These are phyloP conservation scores for Chymomyza fuscimana DNA, from an alignment of 2,888 invertebrate species.

Conservation along the genomic window DNA sequence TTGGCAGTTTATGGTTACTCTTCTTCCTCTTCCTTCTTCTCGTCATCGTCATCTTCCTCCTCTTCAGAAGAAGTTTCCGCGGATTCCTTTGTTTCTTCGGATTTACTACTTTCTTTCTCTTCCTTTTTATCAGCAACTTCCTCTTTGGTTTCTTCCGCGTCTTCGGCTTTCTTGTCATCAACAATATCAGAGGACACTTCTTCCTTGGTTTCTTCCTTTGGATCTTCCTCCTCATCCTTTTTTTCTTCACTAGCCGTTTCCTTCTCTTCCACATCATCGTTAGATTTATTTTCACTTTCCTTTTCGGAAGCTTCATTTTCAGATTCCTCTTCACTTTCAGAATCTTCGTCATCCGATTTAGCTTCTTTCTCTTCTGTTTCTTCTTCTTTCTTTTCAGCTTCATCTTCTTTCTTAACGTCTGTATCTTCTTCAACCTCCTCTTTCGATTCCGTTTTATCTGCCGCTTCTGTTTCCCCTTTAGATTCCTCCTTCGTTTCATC, in stretches of 20 bases:
- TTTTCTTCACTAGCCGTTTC: slow-evolving; percentile 34
- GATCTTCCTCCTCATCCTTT: slow-evolving; percentile 24
- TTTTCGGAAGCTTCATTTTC: slow-evolving; percentile 2
- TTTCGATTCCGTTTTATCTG: slow-evolving; percentile 10
- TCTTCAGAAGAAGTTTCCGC: slow-evolving; percentile 12
- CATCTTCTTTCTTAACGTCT: slow-evolving; percentile 5
- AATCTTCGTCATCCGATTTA: slow-evolving; percentile 14
- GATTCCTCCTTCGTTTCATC: slow-evolving; percentile 15
- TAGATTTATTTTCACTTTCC: slow-evolving; percentile 12
- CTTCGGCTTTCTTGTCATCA: slow-evolving; percentile 22
- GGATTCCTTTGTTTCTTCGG: slow-evolving; percentile 14
- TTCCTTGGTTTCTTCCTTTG: slow-evolving; percentile 9
- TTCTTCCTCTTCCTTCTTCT: slow-evolving; percentile 11
- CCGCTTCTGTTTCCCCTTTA: slow-evolving; percentile 23
- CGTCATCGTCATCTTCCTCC: slow-evolving; percentile 27
- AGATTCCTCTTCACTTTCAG: slow-evolving; percentile 3
- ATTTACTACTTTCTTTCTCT: slow-evolving; percentile 9
- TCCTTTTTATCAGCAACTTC: not conserved
- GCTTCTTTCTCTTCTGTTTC: slow-evolving; percentile 18
- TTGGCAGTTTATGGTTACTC: slow-evolving; percentile 29
- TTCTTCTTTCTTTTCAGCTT: slow-evolving; percentile 11
- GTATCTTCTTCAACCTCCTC: slow-evolving; percentile 13
- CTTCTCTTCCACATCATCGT: slow-evolving; percentile 8
- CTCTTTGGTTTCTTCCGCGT: slow-evolving; percentile 33
- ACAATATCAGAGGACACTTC: not conserved